These are phyloP conservation scores for Ochropleura plecta DNA, from an alignment of 2,888 invertebrate genomes.

Conservation along the genomic window DNA sequence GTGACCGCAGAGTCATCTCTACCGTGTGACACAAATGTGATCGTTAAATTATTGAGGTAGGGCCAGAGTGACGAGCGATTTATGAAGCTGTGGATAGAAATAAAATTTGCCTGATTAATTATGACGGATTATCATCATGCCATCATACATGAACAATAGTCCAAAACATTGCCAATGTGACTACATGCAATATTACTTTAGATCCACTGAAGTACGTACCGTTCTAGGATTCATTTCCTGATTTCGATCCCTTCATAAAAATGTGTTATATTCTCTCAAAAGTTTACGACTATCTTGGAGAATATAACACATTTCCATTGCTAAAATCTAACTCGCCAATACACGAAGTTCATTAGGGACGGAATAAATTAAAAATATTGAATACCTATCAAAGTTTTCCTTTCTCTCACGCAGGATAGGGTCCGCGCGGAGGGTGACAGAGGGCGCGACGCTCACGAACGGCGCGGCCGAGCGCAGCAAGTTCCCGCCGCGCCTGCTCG, in stretches of 20 bases:
- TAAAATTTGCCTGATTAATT: slow-evolving; percentile 43
- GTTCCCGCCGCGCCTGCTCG: slow-evolving; percentile 74
- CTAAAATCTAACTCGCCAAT: too few relatives aligned
- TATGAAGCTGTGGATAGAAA: slow-evolving; percentile 27
- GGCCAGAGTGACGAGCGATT: slow-evolving; percentile 21
- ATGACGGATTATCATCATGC: slow-evolving; percentile 33
- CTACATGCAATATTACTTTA: neutral
- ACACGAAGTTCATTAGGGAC: neutral
- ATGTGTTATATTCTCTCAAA: too few relatives aligned
- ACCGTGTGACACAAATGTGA: slow-evolving; percentile 27
- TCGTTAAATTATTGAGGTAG: slow-evolving; percentile 37
- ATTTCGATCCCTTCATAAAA: neutral
- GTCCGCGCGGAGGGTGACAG: slow-evolving; percentile 84
- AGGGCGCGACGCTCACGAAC: slow-evolving; percentile 71
- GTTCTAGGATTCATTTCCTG: neutral
- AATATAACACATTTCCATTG: too few relatives aligned
- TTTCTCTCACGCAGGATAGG: slow-evolving; percentile 81
- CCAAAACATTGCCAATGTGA: slow-evolving; percentile 23
- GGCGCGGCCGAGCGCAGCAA: slow-evolving; percentile 71
- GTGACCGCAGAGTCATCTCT: slow-evolving; percentile 32
- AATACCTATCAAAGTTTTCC: neutral
- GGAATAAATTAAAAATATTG: neutral
- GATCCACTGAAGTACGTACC: too few relatives aligned
- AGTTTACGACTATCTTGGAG: too few relatives aligned
- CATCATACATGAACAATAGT: slow-evolving; percentile 13